Conservation (phyloP, 2,888 invertebrate species). For the Drosophila dives region DNA sequence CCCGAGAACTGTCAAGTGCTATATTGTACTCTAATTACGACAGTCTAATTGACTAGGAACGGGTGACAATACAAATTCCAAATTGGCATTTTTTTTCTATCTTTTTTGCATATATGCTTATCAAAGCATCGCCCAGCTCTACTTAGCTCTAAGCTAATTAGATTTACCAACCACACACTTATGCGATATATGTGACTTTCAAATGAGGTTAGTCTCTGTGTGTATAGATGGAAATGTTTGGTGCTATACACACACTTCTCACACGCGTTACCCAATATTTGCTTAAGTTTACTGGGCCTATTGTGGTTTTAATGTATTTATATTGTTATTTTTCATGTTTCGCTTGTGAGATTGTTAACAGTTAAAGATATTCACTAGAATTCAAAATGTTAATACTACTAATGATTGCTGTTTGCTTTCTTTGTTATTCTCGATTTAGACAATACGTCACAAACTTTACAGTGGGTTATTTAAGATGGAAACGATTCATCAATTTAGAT, state of each 20-base stretch:
- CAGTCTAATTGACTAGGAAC: conserved; percentile 66
- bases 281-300: conserved; percentile 26
- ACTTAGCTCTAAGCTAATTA: conserved; percentile 62
- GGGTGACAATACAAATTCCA: conserved; percentile 65
- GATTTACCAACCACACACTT: conserved; percentile 34
- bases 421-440: conserved; percentile 24
- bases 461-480: background rate
- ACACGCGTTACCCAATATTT: conserved; percentile 30
- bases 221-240: background rate
- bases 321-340: conserved; percentile 50
- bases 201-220: background rate
- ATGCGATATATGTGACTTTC: background rate
- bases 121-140: conserved; percentile 24
- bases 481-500: background rate
- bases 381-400: conserved; percentile 5
- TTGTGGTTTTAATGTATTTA: conserved; percentile 34
- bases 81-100: conserved; percentile 40
- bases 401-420: conserved; percentile 13
- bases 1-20: conserved; percentile 9
- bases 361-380: conserved; percentile 31
- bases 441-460: conserved; percentile 16
- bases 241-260: conserved; percentile 13
- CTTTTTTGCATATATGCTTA: conserved; percentile 40
- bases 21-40: conserved; percentile 71
- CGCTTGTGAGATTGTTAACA: conserved; percentile 40